These are phyloP conservation scores for Epirrhoe tristata DNA, from an alignment of 2,888 invertebrate genomes.

Conservation along the genomic window DNA sequence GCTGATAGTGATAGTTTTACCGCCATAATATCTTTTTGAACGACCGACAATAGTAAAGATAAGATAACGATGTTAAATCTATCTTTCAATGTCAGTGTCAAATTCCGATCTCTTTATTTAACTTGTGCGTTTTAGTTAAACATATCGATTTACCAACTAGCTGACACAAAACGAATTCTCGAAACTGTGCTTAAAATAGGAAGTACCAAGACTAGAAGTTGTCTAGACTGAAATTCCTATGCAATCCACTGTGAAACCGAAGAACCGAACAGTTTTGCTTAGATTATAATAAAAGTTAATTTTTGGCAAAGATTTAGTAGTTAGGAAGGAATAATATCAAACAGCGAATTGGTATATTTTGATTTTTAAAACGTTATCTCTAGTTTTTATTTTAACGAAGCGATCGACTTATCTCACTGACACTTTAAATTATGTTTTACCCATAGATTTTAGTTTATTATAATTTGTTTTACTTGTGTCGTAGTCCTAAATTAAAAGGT, in stretches of 20 bases:
- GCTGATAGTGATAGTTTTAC: conserved; percentile 16
- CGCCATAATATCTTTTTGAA: conserved; percentile 15
- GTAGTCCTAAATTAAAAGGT: not conserved
- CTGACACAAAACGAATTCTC: not conserved
- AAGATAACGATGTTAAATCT: conserved; percentile 24
- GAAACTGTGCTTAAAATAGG: not conserved
- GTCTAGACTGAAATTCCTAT: not conserved
- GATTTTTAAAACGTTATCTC: no score
- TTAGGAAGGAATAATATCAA: no score
- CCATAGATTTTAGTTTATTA: no score
- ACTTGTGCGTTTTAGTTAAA: not conserved
- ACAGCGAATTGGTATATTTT: no score
- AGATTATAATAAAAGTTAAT: no score
- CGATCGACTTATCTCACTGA: no score
- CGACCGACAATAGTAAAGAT: conserved; percentile 18
- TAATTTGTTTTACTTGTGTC: no score
- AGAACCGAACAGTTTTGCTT: no score
- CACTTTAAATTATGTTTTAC: no score
- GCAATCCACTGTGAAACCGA: not conserved
- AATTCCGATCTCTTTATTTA: not conserved
- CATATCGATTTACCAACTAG: not conserved
- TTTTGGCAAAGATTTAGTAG: no score
- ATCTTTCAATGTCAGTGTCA: conserved; percentile 34
- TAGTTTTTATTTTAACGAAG: no score
- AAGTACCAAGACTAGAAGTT: not conserved